Evolutionary conservation across 2,888 invertebrate genomes (phyloP).

Genomic region (Girardia tigrina): DNA sequence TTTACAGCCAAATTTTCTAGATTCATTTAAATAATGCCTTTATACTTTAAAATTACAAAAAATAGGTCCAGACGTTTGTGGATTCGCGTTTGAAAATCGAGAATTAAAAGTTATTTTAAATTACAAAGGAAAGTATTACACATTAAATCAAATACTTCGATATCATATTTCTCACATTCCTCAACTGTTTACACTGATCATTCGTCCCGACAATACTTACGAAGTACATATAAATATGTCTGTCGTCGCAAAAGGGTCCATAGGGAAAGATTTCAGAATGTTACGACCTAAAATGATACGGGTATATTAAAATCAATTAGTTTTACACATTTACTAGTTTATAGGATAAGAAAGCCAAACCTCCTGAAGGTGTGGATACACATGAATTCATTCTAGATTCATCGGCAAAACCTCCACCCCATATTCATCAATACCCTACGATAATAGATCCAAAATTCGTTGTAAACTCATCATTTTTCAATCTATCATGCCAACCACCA

Average conservation of each 20-base stretch:
- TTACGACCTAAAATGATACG: not conserved
- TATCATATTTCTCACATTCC: not conserved
- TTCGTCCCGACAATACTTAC: constrained; percentile 2
- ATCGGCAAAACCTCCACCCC: not conserved
- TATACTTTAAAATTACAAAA: too few relatives aligned
- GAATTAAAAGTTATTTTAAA: not conserved
- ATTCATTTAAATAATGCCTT: too few relatives aligned
- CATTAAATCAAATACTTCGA: not conserved
- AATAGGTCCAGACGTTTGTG: not conserved
- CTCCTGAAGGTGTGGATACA: not conserved
- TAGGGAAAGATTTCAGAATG: not conserved
- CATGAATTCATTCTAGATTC: not conserved
- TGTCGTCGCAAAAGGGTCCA: not conserved
- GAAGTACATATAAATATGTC: not conserved
- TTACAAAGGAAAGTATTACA: constrained; percentile 2
- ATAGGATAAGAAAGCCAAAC: not conserved
- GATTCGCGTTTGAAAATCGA: not conserved
- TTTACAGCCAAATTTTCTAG: too few relatives aligned
- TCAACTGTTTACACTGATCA: not conserved
- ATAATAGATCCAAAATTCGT: not conserved
- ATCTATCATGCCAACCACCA: not conserved
- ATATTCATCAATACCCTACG: not conserved
- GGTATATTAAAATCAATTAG: not conserved
- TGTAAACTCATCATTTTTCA: not conserved
- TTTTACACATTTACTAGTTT: not conserved